Evolutionary conservation across 1,140 invertebrate genomes (phyloP).

Genomic region (Nasonia giraulti): DNA sequence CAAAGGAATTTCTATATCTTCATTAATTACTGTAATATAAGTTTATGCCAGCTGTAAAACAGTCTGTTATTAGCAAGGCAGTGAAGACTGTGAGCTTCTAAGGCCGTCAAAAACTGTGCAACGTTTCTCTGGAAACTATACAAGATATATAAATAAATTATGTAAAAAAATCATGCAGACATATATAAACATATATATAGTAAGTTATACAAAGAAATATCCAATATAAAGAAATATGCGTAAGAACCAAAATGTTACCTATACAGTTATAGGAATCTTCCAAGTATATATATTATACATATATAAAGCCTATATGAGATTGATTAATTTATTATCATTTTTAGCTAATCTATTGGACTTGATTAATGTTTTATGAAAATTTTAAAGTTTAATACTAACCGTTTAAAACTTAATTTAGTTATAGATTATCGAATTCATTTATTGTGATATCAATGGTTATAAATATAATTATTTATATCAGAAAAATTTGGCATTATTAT

Average conservation of each 20-base stretch:
- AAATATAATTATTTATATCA: conserved; percentile 46
- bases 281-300: conserved; percentile 9
- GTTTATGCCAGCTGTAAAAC: conserved; percentile 58
- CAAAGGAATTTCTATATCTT: conserved; percentile 54
- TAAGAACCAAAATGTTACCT: conserved; percentile 53
- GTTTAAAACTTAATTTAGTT: conserved; percentile 34
- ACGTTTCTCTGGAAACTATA: conserved; percentile 50
- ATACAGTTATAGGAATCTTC: conserved; percentile 46
- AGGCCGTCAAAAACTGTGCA: conserved; percentile 54
- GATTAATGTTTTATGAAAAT: conserved; percentile 41
- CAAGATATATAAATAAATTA: conserved; percentile 55
- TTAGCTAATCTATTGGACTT: conserved; percentile 40
- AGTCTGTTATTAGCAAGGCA: conserved; percentile 38
- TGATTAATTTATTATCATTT: conserved; percentile 47
- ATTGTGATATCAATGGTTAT: conserved; percentile 49
- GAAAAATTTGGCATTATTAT: no score
- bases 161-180: conserved; percentile 36
- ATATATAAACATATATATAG: conserved; percentile 44
- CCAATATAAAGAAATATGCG: conserved; percentile 40
- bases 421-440: conserved; percentile 39
- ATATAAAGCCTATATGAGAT: conserved; percentile 35
- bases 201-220: conserved; percentile 42
- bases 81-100: conserved; percentile 53
- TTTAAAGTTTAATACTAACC: conserved; percentile 37
- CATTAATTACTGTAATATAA: conserved; percentile 59